Conservation (phyloP, 2,888 invertebrate species). For the Calliphora vomitoria region DNA sequence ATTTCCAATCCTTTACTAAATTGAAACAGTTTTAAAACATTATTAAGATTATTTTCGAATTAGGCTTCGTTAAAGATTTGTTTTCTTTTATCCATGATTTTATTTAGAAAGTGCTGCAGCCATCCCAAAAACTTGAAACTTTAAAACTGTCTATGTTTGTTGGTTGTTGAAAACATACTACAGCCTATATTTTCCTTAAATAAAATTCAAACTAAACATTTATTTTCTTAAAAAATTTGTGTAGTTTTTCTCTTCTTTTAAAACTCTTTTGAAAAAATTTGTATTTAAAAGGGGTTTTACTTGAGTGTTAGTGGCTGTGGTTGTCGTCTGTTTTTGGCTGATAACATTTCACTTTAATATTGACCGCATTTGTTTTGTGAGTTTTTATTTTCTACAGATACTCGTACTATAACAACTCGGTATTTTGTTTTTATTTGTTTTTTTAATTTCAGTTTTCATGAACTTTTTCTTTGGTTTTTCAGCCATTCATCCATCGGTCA, state of each 20-base stretch:
- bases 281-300: background rate
- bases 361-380: conserved; percentile 60
- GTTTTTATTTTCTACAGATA: background rate
- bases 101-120: too few species aligned
- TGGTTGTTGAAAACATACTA: background rate
- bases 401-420: background rate
- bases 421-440: conserved; percentile 35
- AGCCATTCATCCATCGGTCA: conserved; percentile 10
- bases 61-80: background rate
- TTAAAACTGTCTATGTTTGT: background rate
- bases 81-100: background rate
- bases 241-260: background rate
- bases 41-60: too few species aligned
- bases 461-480: conserved; percentile 56
- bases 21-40: too few species aligned
- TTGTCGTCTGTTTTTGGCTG: conserved; percentile 56
- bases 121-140: conserved; percentile 10
- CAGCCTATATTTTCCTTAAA: background rate
- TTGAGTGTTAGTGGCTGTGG: background rate
- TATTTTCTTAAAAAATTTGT: background rate
- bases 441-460: conserved; percentile 29
- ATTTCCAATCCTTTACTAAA: too few species aligned
- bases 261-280: background rate
- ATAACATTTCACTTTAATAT: conserved; percentile 73
- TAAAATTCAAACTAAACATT: background rate